These are phyloP conservation scores for Gibbula magus DNA, from an alignment of 2,888 invertebrate species.

Conservation along the genomic window DNA sequence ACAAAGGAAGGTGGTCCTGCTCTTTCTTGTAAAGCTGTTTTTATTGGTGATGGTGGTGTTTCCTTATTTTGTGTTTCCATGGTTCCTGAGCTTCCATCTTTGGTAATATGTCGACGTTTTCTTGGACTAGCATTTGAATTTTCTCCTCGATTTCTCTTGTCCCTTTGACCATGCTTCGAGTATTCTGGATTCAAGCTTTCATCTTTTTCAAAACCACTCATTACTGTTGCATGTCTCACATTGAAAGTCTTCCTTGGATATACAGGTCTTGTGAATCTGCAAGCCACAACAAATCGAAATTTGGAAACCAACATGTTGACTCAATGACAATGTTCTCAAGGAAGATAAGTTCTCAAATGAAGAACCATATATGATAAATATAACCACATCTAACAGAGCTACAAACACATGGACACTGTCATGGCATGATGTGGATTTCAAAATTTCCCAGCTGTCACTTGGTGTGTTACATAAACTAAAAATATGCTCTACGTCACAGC, in stretches of 20 bases:
- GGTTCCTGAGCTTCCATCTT: not conserved
- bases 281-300: not conserved
- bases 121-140: not conserved
- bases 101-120: not conserved
- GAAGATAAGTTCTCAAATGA: too few relatives aligned
- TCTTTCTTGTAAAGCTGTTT: not conserved
- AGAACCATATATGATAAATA: too few relatives aligned
- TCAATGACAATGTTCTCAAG: too few relatives aligned
- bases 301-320: not conserved
- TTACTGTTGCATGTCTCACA: not conserved
- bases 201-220: not conserved
- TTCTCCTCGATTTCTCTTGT: not conserved
- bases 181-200: not conserved
- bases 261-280: not conserved
- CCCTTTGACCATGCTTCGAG: not conserved
- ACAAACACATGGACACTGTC: too few relatives aligned
- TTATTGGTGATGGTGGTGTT: not conserved
- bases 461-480: too few relatives aligned
- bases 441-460: too few relatives aligned
- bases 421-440: too few relatives aligned
- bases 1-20: not conserved
- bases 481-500: too few relatives aligned
- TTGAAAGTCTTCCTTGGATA: not conserved
- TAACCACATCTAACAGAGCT: too few relatives aligned
- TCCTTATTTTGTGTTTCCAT: not conserved